A percentile compares a stretch with the other conserved stretches of the same genome.
Evolutionary conservation across 2,113 vertebrate species (phyloP).

Genomic region (Phodopus roborovskii): DNA sequence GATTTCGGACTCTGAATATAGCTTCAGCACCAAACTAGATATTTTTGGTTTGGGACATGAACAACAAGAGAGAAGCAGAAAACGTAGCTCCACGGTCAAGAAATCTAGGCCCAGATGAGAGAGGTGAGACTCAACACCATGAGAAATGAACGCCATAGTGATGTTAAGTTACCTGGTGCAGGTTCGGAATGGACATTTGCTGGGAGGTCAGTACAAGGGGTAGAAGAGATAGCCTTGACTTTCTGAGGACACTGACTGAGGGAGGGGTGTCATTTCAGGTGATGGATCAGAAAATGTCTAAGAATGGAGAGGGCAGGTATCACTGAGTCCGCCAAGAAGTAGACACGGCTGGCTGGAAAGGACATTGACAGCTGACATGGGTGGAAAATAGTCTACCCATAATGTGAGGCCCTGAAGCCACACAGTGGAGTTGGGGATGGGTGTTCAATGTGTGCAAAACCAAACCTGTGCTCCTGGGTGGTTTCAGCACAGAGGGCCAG

Average conservation of each 20-base stretch:
- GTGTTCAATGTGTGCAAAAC: neutral
- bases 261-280: no score
- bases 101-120: neutral
- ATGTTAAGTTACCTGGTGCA: rapidly evolving
- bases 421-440: rapidly evolving
- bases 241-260: neutral
- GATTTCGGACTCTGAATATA: neutral
- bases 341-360: neutral
- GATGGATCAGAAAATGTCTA: no score
- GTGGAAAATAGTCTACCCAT: conserved; percentile 31
- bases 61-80: neutral
- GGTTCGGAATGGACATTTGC: rapidly evolving
- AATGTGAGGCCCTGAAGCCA: neutral
- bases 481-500: neutral
- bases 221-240: neutral
- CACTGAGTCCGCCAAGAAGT: neutral
- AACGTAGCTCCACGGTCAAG: neutral
- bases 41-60: neutral
- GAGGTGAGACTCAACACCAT: neutral
- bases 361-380: neutral
- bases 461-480: neutral
- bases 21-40: neutral
- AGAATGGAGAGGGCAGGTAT: neutral
- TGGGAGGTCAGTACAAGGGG: neutral
- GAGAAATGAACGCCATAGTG: rapidly evolving